These are phyloP conservation scores for Oncorhynchus clarkii DNA, from an alignment of 2,113 vertebrate species.

Conservation along the genomic window DNA sequence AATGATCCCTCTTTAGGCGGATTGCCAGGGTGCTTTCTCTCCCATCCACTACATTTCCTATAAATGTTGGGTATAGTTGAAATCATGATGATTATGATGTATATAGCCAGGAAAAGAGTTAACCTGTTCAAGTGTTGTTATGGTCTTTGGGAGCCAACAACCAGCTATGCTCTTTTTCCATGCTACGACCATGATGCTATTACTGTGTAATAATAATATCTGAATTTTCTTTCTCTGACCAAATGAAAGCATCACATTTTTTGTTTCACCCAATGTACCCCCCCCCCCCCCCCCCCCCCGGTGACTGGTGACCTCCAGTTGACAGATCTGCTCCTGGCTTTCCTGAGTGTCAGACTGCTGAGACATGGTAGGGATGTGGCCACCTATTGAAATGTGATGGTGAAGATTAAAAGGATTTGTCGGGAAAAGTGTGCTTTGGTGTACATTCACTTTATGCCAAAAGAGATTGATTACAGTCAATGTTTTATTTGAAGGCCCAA, in stretches of 20 bases:
- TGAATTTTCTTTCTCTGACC: too few species aligned
- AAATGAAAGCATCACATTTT: too few species aligned
- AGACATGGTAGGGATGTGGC: too few species aligned
- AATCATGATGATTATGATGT: conserved; percentile 41
- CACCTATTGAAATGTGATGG: too few species aligned
- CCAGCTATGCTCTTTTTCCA: neutral
- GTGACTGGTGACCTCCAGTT: conserved; percentile 25
- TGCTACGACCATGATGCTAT: neutral
- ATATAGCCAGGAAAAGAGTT: conserved; percentile 30
- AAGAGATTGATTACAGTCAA: neutral
- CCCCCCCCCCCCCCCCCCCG: too few species aligned
- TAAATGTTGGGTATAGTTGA: conserved; percentile 61
- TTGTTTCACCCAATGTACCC: too few species aligned
- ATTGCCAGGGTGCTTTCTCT: conserved; percentile 80
- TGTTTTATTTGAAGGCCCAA: neutral
- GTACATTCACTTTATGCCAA: neutral
- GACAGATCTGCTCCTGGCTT: too few species aligned
- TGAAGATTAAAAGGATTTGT: too few species aligned
- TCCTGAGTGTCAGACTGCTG: too few species aligned
- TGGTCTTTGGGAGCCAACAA: conserved; percentile 19
- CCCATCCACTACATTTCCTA: conserved; percentile 44
- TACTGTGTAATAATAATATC: neutral
- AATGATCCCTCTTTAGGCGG: conserved; percentile 96
- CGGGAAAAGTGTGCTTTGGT: neutral
- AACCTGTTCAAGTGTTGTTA: conserved; percentile 42